Base-by-base conservation (phyloP, 2,797 vertebrate genomes). In the Columba guinea region DNA sequence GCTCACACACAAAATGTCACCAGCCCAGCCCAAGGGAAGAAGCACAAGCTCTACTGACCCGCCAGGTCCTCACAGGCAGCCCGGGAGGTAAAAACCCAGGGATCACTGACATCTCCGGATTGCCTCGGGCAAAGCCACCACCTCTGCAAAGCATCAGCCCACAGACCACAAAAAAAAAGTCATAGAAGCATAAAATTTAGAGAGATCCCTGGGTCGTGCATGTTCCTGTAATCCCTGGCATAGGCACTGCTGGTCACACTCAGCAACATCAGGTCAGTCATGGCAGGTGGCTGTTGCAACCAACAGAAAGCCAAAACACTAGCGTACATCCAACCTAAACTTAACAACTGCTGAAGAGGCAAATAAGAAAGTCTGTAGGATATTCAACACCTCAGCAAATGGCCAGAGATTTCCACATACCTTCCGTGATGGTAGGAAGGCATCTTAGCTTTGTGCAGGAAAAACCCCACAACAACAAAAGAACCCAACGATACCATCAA, bases 241-340 rank as follows among this genome's bases (percentile, higher is more conserved):
- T 16, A 12, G 19, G 12, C 32, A 13, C 17, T 67, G 37, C 52
- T 34, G 30, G 37, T 27, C 39, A n/a, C 0, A 0, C 4, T 48
- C 27, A 34, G 32, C 37, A 32, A 9, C 3, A 21, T 27, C 19
- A 3, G 56, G 65, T 52, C 19, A 23, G 4, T 13, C 1, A 3
- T 21, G 22, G 41, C 41, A 53, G 58, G 24, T 4, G 13, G 12
- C 10, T 14, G 0, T 22, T 62, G 58, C 15, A 41, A 39, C 28
- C n/a, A 24, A 15, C 22, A 39, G 67, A 82, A 51, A 73, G 55
- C 18, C 52, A 46, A 65, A 80, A 75, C 22, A 28, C 26, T 8
- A 18, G 15, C 0, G 1, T 32, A 46, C 41, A 39, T 35, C 79
- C 75, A 65, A 2, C 44, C n/a, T 23, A 2, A 58, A 30, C 22